Evolutionary conservation across 1,140 invertebrate genomes (phyloP).

Genomic region (Diprion similis): DNA sequence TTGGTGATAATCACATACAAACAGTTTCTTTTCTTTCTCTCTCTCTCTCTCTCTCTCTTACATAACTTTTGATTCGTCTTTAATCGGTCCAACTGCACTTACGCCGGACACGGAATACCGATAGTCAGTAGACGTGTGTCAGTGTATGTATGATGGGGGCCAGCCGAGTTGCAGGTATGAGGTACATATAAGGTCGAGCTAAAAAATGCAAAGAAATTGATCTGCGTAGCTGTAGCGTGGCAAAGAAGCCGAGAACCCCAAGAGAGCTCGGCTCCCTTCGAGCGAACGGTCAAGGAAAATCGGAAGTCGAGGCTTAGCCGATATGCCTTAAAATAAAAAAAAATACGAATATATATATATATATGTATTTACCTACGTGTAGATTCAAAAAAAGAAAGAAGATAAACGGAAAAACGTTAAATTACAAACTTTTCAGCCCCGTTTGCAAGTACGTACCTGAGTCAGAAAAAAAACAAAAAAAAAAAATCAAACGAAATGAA

Average conservation of each 20-base stretch:
- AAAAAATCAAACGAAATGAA: not conserved
- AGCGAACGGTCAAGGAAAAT: too few relatives aligned
- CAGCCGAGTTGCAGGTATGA: not conserved
- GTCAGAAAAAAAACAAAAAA: not conserved
- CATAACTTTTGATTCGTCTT: not conserved
- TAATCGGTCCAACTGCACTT: too few relatives aligned
- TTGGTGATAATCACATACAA: too few relatives aligned
- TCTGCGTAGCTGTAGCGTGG: not conserved
- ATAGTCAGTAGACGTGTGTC: too few relatives aligned
- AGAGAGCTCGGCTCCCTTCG: not conserved
- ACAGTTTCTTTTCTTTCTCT: not conserved
- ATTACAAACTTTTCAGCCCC: too few relatives aligned
- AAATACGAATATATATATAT: too few relatives aligned
- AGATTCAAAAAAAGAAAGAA: too few relatives aligned
- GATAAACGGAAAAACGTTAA: too few relatives aligned
- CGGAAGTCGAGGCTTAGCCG: too few relatives aligned
- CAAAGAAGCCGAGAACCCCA: not conserved
- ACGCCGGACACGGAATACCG: too few relatives aligned
- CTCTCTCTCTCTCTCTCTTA: not conserved
- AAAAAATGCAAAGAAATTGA: slow-evolving; percentile 3
- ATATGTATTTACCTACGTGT: too few relatives aligned
- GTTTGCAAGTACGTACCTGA: not conserved
- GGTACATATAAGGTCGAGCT: slow-evolving; percentile 4
- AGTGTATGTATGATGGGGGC: not conserved
- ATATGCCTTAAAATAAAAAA: too few relatives aligned